A percentile compares a stretch with the other conserved stretches of the same genome.
phyloP scores from a whole-genome alignment of 2,797 vertebrate genomes.

The Danio tinwini region DNA sequence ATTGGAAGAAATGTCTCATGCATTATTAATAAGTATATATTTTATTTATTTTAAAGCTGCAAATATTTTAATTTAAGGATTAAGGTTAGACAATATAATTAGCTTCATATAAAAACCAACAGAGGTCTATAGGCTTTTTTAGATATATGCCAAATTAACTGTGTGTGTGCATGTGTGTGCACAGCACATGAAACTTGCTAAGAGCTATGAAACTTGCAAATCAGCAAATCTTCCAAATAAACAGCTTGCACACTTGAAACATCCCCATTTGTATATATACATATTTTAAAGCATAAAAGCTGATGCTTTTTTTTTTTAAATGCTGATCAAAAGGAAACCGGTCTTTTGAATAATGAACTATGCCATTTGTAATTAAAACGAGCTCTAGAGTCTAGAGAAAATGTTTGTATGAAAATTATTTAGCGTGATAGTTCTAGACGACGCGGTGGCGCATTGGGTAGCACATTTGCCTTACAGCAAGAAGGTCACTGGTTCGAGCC shows the following conservation, averaged over 20 bases:
- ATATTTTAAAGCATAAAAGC: conserved; percentile 7
- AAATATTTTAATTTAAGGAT: neutral
- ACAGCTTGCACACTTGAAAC: conserved; percentile 23
- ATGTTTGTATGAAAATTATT: neutral
- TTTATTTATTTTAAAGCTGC: neutral
- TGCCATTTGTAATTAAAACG: conserved; percentile 30
- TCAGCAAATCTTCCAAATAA: conserved; percentile 18
- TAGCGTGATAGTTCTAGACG: no score
- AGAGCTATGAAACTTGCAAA: conserved; percentile 14
- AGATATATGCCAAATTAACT: neutral
- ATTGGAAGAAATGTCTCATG: neutral
- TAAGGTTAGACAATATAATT: neutral
- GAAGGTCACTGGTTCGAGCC: no score
- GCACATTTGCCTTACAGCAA: no score
- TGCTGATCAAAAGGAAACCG: conserved; percentile 5
- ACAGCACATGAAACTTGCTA: neutral
- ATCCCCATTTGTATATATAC: neutral
- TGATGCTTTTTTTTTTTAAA: conserved; percentile 25
- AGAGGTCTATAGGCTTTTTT: neutral
- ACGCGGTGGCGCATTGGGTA: no score
- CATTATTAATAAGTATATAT: neutral
- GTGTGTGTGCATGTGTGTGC: neutral
- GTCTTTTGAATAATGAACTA: neutral
- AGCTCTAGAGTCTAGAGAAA: conserved; percentile 7
- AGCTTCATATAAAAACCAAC: neutral